Evolutionary conservation across 2,113 vertebrate genomes (phyloP).

Genomic region (Numenius arquata): DNA sequence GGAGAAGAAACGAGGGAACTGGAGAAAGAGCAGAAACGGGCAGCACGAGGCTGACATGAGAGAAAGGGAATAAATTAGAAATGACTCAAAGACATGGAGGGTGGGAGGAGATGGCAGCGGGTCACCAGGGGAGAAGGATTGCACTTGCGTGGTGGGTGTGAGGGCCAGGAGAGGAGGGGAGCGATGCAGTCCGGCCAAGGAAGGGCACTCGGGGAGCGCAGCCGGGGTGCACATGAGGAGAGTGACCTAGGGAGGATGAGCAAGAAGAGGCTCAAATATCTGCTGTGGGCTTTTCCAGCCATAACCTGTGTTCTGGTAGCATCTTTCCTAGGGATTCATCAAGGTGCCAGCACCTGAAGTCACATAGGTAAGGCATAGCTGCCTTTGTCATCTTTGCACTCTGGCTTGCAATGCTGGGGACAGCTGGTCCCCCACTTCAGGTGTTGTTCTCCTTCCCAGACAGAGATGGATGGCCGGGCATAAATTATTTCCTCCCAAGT

Average conservation of each 20-base stretch:
- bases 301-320: background rate
- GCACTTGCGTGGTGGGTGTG: rapidly evolving
- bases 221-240: rapidly evolving
- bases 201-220: background rate
- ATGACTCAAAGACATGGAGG: rapidly evolving
- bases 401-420: background rate
- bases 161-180: background rate
- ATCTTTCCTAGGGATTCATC: background rate
- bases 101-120: background rate
- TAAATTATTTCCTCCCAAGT: background rate
- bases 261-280: background rate
- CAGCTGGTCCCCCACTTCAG: background rate
- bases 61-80: background rate
- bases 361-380: background rate
- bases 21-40: background rate
- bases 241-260: background rate
- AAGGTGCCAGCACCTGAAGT: background rate
- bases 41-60: background rate
- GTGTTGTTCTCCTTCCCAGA: background rate
- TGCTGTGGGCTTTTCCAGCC: background rate
- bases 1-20: background rate
- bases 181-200: rapidly evolving
- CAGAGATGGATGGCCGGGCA: background rate
- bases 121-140: background rate
- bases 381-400: background rate